phyloP scores from a whole-genome alignment of 2,797 vertebrate species.

The Craterocephalus amniculus region DNA sequence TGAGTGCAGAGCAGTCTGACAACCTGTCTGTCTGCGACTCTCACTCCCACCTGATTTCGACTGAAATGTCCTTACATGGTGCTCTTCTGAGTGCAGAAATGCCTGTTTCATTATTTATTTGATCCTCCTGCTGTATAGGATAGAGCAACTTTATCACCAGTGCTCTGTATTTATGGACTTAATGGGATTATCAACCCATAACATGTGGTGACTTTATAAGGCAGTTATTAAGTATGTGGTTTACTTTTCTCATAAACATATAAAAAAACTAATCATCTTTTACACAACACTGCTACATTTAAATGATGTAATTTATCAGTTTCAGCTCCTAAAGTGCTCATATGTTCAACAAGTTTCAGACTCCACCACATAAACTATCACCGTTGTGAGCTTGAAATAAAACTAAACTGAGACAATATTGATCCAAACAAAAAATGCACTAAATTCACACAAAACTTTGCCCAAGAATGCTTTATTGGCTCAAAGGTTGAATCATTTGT shows the following conservation, averaged over 20 bases:
- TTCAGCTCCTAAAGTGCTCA: constrained; percentile 25
- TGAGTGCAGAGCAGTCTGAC: constrained; percentile 27
- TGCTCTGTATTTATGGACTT: constrained; percentile 55
- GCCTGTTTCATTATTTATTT: constrained; percentile 33
- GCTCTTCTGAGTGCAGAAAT: constrained; percentile 40
- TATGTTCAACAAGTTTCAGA: constrained; percentile 43
- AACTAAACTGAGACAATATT: constrained; percentile 32
- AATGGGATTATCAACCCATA: constrained; percentile 61
- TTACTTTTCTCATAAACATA: constrained; percentile 67
- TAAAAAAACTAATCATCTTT: constrained; percentile 67
- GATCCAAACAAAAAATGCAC: constrained; percentile 30
- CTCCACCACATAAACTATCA: constrained; percentile 32
- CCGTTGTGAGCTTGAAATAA: constrained; percentile 5
- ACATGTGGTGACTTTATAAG: constrained; percentile 62
- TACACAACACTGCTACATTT: constrained; percentile 35
- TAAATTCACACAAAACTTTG: neutral
- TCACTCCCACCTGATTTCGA: constrained; percentile 62
- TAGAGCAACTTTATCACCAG: constrained; percentile 47
- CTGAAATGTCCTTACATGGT: constrained; percentile 70
- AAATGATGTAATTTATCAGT: constrained; percentile 32
- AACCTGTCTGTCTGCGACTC: constrained; percentile 47
- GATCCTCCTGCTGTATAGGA: constrained; percentile 38
- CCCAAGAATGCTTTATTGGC: neutral
- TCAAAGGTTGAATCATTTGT: neutral
- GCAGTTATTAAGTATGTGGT: constrained; percentile 63